A percentile compares a stretch with the other conserved stretches of the same genome.
Conservation (phyloP, 2,797 vertebrate genomes). For the Catostomus latipinnis region DNA sequence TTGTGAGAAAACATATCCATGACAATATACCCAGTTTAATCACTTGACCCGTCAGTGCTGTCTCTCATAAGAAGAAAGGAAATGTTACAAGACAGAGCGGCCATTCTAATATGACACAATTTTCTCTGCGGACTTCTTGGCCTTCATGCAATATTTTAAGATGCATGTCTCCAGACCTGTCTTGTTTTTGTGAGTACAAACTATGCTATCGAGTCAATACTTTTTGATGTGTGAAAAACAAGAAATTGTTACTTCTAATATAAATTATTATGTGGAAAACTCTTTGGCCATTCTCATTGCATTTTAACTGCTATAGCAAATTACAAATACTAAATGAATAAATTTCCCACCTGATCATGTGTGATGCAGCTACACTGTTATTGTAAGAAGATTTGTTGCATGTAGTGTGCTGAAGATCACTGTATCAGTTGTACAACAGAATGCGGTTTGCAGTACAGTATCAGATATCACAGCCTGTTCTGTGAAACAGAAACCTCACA, state of each 20-base stretch:
- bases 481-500: conserved; percentile 51
- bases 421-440: conserved; percentile 55
- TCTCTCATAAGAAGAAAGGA: conserved; percentile 76
- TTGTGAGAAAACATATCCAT: conserved; percentile 88
- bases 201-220: conserved; percentile 12
- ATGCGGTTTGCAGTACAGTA: conserved; percentile 53
- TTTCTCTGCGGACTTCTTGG: conserved; percentile 53
- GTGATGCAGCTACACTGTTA: conserved; percentile 17
- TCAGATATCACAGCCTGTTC: conserved; percentile 50
- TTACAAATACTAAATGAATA: not conserved
- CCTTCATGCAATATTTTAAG: conserved; percentile 50
- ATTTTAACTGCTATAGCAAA: not conserved
- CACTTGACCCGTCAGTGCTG: conserved; percentile 74
- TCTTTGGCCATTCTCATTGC: not conserved
- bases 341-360: not conserved
- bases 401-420: conserved; percentile 36
- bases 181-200: conserved; percentile 42
- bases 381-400: conserved; percentile 39
- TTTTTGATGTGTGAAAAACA: conserved; percentile 20
- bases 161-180: conserved; percentile 45
- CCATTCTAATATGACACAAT: conserved; percentile 58
- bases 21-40: conserved; percentile 68
- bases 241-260: not conserved
- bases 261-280: not conserved
- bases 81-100: conserved; percentile 65